Percentiles rank a stretch among this genome's conserved stretches.
Evolutionary conservation across 37 sponge, comb jelly and placozoan genomes (phyloP).

Genomic region (Petrosia ficiformis): DNA sequence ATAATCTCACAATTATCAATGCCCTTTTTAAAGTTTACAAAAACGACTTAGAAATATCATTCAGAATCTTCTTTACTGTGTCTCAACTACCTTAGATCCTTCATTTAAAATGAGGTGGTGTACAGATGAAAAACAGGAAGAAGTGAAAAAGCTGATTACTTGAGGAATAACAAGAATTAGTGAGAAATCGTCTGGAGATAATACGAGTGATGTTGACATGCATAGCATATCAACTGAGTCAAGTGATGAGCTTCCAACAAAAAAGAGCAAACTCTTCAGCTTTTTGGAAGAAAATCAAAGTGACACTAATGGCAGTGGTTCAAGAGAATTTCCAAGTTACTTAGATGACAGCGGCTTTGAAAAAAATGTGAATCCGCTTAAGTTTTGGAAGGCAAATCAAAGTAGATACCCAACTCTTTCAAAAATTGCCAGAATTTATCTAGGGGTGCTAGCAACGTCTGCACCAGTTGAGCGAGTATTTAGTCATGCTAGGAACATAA

Average conservation of each 20-base stretch:
- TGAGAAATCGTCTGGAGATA: neutral
- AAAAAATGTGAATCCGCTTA: neutral
- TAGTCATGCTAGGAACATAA: neutral
- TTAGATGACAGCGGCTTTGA: neutral
- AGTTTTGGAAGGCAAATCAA: neutral
- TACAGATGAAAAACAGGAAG: neutral
- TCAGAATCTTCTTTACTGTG: neutral
- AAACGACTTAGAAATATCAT: neutral
- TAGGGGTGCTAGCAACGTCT: conserved; percentile 1
- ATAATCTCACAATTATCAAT: neutral
- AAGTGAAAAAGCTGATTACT: neutral
- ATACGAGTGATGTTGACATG: neutral
- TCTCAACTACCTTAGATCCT: neutral
- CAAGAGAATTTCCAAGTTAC: neutral
- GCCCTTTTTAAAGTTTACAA: neutral
- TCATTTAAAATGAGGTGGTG: conserved; percentile 5
- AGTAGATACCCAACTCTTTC: neutral
- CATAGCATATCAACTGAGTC: neutral
- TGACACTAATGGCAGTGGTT: neutral
- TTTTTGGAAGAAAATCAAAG: neutral
- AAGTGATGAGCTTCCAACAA: neutral
- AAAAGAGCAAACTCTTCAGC: conserved; percentile 3
- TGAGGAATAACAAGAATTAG: neutral
- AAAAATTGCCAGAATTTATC: neutral
- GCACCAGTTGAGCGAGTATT: neutral